Evolutionary conservation across 2,797 vertebrate species (phyloP).

Genomic region (Hozukius guyotensis): DNA sequence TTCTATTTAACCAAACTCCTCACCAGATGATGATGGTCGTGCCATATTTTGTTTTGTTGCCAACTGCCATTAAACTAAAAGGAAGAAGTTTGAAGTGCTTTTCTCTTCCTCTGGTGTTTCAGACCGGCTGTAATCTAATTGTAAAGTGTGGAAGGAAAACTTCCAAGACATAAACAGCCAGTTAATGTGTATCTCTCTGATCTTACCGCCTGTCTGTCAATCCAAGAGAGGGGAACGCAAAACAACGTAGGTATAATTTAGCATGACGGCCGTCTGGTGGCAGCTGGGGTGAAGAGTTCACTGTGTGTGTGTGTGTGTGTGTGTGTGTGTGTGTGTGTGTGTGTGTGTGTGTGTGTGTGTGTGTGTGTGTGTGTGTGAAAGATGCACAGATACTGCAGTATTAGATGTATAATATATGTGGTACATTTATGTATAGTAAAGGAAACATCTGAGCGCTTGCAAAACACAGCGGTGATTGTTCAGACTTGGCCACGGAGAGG

Average conservation of each 20-base stretch:
- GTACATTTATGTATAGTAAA: conserved; percentile 45
- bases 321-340: conserved; percentile 7
- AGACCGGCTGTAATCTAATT: conserved; percentile 59
- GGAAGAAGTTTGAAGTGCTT: neutral
- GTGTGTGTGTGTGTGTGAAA: neutral
- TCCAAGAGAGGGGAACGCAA: conserved; percentile 44
- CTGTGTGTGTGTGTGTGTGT: neutral
- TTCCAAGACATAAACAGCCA: conserved; percentile 41
- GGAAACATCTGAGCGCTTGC: conserved; percentile 40
- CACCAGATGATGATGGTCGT: neutral
- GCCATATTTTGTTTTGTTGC: neutral
- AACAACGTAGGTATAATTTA: conserved; percentile 70
- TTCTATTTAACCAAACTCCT: neutral
- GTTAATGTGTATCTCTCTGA: conserved; percentile 70
- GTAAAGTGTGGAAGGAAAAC: conserved; percentile 52
- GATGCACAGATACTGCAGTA: conserved; percentile 18
- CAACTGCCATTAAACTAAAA: conserved; percentile 5
- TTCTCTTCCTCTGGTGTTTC: conserved; percentile 5
- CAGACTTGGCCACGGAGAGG: conserved; percentile 45
- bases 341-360: neutral
- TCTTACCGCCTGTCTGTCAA: conserved; percentile 74
- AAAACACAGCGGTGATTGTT: conserved; percentile 66
- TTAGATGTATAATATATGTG: conserved; percentile 40
- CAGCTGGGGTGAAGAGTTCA: conserved; percentile 77
- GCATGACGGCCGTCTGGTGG: conserved; percentile 69